phyloP scores from a whole-genome alignment of 2,888 invertebrate species.

The Rhodophaea formosa region DNA sequence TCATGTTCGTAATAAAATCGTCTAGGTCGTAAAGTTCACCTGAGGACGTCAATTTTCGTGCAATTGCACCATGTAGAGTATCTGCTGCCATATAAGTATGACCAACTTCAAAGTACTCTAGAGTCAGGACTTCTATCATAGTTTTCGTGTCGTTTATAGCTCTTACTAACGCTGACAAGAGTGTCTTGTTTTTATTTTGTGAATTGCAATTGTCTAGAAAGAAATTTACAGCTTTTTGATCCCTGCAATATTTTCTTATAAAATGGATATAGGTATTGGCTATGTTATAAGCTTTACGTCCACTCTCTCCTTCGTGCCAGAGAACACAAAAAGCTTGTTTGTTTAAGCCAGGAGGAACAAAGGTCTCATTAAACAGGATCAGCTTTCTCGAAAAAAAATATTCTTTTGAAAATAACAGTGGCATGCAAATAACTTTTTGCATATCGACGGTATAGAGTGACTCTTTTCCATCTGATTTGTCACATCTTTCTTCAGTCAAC shows the following conservation, averaged over 20 bases:
- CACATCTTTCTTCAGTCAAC: neutral
- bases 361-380: conserved; percentile 13
- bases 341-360: conserved; percentile 16
- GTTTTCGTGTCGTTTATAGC: neutral
- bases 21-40: too few relatives aligned
- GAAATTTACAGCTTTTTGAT: neutral
- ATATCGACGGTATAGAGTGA: neutral
- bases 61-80: conserved; percentile 8
- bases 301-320: conserved; percentile 17
- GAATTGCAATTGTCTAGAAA: neutral
- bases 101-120: conserved; percentile 17
- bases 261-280: neutral
- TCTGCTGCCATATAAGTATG: conserved; percentile 20
- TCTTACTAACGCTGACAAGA: conserved; percentile 1
- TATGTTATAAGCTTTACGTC: conserved; percentile 12
- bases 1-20: too few relatives aligned
- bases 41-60: too few relatives aligned
- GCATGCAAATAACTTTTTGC: conserved; percentile 15
- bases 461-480: neutral
- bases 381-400: conserved; percentile 16
- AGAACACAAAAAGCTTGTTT: conserved; percentile 10
- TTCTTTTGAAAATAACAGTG: conserved; percentile 8
- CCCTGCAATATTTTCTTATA: neutral
- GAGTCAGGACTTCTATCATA: neutral
- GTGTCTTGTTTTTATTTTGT: conserved; percentile 8